phyloP scores from a whole-genome alignment of 2,113 vertebrate genomes.

The Psittacus erithacus region DNA sequence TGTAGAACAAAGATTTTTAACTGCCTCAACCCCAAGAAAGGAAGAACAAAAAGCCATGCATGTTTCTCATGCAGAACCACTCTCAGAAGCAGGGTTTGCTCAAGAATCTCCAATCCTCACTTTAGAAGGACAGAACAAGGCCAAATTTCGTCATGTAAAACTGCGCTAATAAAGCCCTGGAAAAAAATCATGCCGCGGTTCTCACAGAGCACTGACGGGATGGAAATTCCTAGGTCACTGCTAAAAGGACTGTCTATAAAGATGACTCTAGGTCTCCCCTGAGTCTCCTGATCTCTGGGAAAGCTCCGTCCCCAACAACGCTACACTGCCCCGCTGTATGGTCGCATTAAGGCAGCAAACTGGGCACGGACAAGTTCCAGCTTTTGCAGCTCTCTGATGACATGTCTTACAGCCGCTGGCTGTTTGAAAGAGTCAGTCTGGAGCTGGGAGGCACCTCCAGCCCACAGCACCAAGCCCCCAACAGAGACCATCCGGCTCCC shows the following conservation, averaged over 20 bases:
- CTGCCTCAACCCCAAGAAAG: background rate
- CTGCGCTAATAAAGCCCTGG: background rate
- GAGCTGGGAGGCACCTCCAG: background rate
- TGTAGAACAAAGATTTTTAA: background rate
- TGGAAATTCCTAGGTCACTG: background rate
- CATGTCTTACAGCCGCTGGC: background rate
- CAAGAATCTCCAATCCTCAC: background rate
- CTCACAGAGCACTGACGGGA: background rate
- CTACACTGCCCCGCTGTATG: background rate
- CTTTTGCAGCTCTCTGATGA: background rate
- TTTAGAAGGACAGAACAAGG: background rate
- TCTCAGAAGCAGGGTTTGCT: background rate
- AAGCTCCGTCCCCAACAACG: background rate
- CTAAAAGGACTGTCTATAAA: background rate
- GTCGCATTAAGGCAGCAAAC: background rate
- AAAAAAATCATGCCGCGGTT: background rate
- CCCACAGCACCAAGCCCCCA: background rate
- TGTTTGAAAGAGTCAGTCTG: accelerated
- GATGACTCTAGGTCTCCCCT: background rate
- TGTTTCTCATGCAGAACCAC: background rate
- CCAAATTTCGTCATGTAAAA: background rate
- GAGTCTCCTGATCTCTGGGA: background rate
- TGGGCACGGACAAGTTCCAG: background rate
- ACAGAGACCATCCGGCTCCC: background rate
- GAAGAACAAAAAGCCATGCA: background rate